phyloP scores from a whole-genome alignment of 2,888 invertebrate genomes.

The Yponomeuta evonymella region DNA sequence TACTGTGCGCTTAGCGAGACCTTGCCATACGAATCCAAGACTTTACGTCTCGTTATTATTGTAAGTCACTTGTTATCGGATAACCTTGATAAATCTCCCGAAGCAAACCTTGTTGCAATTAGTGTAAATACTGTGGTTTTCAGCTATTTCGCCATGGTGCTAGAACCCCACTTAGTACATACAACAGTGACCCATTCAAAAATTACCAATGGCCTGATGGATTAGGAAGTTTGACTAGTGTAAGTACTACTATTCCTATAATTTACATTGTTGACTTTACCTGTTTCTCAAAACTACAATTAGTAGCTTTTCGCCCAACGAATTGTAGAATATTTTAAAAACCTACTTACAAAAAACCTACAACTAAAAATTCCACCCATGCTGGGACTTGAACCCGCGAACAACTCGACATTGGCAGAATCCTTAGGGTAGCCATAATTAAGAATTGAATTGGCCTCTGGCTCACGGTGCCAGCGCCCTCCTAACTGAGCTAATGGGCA shows the following conservation, averaged over 20 bases:
- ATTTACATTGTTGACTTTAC: too few relatives aligned
- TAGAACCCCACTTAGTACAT: conserved; percentile 83
- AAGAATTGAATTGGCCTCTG: too few relatives aligned
- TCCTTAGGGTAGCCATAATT: too few relatives aligned
- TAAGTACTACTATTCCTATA: conserved; percentile 46
- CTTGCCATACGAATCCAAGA: conserved; percentile 65
- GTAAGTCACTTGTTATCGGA: conserved; percentile 38
- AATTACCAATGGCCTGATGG: conserved; percentile 89
- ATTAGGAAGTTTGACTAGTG: conserved; percentile 87
- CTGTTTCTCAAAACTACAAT: background rate
- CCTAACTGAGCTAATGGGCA: too few relatives aligned
- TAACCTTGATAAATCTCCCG: too few relatives aligned
- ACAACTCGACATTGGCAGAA: too few relatives aligned
- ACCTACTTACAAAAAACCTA: too few relatives aligned
- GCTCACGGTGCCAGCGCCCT: too few relatives aligned
- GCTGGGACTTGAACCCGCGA: too few relatives aligned
- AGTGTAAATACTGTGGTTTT: conserved; percentile 23
- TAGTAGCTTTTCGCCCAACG: too few relatives aligned
- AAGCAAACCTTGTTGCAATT: background rate
- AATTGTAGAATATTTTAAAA: too few relatives aligned
- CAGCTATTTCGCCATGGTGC: conserved; percentile 91
- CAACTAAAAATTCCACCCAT: too few relatives aligned
- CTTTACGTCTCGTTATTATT: conserved; percentile 57
- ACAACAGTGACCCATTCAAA: conserved; percentile 87
- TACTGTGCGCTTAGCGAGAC: conserved; percentile 68